Conservation (phyloP, 2,888 invertebrate genomes). For the Eretmocerus hayati region DNA sequence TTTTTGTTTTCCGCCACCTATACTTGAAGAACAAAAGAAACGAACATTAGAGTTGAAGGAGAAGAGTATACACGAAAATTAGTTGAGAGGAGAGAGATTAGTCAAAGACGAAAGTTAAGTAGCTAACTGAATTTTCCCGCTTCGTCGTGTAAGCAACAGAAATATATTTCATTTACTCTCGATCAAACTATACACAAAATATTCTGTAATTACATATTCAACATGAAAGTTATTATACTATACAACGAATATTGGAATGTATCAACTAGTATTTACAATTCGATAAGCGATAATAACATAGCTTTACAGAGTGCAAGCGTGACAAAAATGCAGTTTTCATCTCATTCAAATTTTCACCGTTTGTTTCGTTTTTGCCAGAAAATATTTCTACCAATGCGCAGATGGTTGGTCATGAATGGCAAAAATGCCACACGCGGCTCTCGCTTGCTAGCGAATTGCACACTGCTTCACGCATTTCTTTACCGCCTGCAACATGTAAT, state of each 20-base stretch:
- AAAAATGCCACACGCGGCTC: constrained; percentile 15
- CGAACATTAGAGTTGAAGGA: constrained; percentile 28
- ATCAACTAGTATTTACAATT: constrained; percentile 47
- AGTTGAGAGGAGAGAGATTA: constrained; percentile 33
- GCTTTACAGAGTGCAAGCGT: constrained; percentile 46
- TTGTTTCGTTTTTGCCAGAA: constrained; percentile 12
- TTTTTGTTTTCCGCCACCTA: constrained; percentile 41
- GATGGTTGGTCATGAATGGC: constrained; percentile 33
- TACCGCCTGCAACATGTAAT: constrained; percentile 21
- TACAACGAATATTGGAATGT: constrained; percentile 47
- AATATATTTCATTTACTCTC: constrained; percentile 43
- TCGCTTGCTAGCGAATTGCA: not conserved
- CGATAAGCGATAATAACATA: constrained; percentile 30
- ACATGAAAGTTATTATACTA: constrained; percentile 45
- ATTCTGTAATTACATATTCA: constrained; percentile 47
- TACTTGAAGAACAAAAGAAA: constrained; percentile 29
- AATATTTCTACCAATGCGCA: constrained; percentile 35
- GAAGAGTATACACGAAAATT: constrained; percentile 37
- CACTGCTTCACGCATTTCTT: constrained; percentile 14
- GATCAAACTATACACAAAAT: constrained; percentile 46
- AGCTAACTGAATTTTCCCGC: constrained; percentile 39
- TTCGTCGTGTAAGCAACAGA: constrained; percentile 42
- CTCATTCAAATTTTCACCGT: constrained; percentile 18
- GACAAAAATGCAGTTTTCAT: constrained; percentile 40
- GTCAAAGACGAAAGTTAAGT: constrained; percentile 33